phyloP scores from a whole-genome alignment of 2,797 vertebrate genomes.

The Poeciliopsis gracilis region DNA sequence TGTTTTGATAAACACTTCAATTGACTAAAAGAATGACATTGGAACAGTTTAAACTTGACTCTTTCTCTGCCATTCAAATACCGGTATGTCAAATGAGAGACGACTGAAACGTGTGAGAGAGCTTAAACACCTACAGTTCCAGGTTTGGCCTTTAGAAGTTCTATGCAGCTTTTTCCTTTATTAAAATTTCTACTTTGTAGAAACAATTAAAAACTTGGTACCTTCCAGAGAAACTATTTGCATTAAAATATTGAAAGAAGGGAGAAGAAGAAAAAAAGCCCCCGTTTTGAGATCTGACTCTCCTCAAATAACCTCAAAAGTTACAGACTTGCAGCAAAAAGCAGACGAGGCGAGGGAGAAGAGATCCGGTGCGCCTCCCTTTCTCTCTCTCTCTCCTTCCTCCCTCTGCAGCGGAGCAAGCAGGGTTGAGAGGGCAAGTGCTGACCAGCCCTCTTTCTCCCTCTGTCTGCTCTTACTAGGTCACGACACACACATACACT shows the following conservation, averaged over 20 bases:
- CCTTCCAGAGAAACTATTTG: conserved; percentile 38
- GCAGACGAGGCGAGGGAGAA: conserved; percentile 42
- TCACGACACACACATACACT: conserved; percentile 52
- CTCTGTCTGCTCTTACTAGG: conserved; percentile 83
- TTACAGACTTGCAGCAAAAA: conserved; percentile 52
- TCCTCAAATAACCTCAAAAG: conserved; percentile 68
- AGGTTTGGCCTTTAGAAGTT: not conserved
- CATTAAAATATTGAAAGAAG: conserved; percentile 11
- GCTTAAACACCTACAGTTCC: not conserved
- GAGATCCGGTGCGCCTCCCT: conserved; percentile 53
- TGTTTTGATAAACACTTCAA: not conserved
- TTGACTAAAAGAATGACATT: not conserved
- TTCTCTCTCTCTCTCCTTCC: conserved; percentile 21
- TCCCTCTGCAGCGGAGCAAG: conserved; percentile 77
- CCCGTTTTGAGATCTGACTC: conserved; percentile 35
- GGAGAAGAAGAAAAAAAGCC: conserved; percentile 13
- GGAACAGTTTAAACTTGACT: not conserved
- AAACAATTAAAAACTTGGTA: conserved; percentile 17
- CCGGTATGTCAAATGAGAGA: not conserved
- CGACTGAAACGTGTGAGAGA: not conserved
- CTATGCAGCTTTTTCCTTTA: not conserved
- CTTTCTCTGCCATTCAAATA: not conserved
- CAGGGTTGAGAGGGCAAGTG: conserved; percentile 87
- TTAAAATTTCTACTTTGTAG: not conserved
- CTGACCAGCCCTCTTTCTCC: conserved; percentile 89